Conservation (phyloP, 2,113 vertebrate species). For the Pogona vitticeps region DNA sequence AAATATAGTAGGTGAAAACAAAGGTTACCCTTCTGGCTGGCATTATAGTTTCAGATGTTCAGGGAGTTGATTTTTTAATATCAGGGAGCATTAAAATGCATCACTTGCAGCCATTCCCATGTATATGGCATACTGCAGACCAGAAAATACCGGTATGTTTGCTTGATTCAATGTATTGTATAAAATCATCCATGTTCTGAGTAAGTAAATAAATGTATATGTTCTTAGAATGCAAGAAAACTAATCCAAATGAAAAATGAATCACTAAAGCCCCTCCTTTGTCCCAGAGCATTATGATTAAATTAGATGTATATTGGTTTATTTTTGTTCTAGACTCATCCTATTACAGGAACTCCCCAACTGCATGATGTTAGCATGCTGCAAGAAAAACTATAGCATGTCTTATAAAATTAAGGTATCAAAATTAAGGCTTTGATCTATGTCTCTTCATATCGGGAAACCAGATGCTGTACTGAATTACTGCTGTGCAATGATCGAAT, state of each 20-base stretch:
- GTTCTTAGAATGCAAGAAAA: not conserved
- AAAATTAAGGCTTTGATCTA: no score
- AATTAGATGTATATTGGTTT: not conserved
- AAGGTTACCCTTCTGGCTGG: not conserved
- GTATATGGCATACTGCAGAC: no score
- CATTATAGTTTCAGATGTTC: no score
- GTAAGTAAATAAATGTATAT: not conserved
- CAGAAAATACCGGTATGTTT: not conserved
- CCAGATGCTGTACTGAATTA: no score
- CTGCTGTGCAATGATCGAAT: no score
- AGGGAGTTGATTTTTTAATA: not conserved
- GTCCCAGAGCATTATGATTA: not conserved
- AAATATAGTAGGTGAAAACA: not conserved
- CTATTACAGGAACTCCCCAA: not conserved
- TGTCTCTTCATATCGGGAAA: no score
- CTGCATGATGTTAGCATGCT: not conserved
- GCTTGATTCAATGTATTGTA: not conserved
- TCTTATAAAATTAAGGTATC: no score
- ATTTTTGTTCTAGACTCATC: not conserved
- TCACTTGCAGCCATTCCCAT: not conserved
- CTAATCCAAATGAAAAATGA: not conserved
- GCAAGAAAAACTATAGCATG: not conserved
- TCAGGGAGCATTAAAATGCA: not conserved
- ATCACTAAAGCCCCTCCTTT: not conserved
- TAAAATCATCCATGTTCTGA: not conserved